A percentile compares a stretch with the other conserved stretches of the same genome.
Conservation (phyloP, 2,797 vertebrate genomes). For the Masticophis lateralis region DNA sequence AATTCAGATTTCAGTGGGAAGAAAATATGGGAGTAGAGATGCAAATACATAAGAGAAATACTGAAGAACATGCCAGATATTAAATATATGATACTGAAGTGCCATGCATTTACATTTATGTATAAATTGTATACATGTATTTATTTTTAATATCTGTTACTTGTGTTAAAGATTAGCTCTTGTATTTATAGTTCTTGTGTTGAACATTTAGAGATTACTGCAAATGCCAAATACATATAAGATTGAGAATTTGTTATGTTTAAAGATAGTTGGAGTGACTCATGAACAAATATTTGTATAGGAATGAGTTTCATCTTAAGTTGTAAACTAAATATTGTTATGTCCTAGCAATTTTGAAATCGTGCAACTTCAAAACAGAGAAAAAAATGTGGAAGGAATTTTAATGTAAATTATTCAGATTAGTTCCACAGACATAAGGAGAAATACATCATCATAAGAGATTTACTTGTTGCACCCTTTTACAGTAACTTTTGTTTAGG, state of each 20-base stretch:
- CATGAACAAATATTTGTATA: constrained; percentile 22
- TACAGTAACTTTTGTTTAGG: neutral
- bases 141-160: neutral
- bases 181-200: neutral
- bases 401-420: neutral
- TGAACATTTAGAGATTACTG: neutral
- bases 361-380: neutral
- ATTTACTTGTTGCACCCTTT: neutral
- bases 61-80: neutral
- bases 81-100: neutral
- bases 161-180: neutral
- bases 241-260: constrained; percentile 22
- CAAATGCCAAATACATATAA: neutral
- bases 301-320: constrained; percentile 15
- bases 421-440: neutral
- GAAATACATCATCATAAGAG: neutral
- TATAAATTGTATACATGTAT: neutral
- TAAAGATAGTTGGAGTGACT: constrained; percentile 6
- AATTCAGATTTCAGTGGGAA: neutral
- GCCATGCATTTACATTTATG: neutral
- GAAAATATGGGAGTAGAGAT: neutral
- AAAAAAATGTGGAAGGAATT: neutral
- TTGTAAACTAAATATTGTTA: constrained; percentile 31
- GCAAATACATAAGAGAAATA: neutral
- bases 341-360: constrained; percentile 19